Base-by-base conservation (phyloP, 2,797 vertebrate species). In the Streptopelia turtur region DNA sequence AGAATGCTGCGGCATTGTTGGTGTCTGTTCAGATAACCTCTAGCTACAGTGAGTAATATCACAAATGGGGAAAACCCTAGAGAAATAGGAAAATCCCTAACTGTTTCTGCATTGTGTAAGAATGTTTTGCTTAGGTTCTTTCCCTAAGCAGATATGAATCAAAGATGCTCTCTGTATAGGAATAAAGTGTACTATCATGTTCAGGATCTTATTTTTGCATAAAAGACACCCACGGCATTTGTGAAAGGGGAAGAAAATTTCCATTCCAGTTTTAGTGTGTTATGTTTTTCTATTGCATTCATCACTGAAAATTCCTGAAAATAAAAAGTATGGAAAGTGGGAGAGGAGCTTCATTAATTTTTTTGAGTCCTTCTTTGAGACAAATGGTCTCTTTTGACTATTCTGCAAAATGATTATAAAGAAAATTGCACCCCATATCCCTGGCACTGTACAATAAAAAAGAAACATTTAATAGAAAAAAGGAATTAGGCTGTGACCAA, bases 71-170 rank as follows among this genome's bases (percentile, higher is more conserved):
- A 96, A 97, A 96, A 85, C 92, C 96, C 96, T 96, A 83, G 81
- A 89, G 94, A 97, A 92, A 95, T 11, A 96, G 96, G 96, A 97
- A 97, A 97, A 95, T 85, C 95, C 96, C 96, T 87, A 95, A 94
- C 71, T 95, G 71, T 94, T 96, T 83, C 81, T 74, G 27, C 78
- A 85, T 96, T 97, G 94, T 94, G 88, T 93, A 96, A 96, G 94
- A 83, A 16, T 94, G 83, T 83, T 94, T 96, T 93, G 30, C 64
- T 92, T 95, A 81, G 94, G 92, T 78, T 92, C n/a, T 85, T 90
- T 87, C 90, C 96, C 95, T 95, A 83, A 93, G 53, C 25, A 89
- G 75, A 87, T 80, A 89, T 52, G 68, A 93, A 89, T 95, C 86
- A 65, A 90, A 93, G 75, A 89, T 93, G 71, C 68, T 85, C 22